Evolutionary conservation across 2,888 invertebrate species (phyloP).

Genomic region (Alloplasta piceator): DNA sequence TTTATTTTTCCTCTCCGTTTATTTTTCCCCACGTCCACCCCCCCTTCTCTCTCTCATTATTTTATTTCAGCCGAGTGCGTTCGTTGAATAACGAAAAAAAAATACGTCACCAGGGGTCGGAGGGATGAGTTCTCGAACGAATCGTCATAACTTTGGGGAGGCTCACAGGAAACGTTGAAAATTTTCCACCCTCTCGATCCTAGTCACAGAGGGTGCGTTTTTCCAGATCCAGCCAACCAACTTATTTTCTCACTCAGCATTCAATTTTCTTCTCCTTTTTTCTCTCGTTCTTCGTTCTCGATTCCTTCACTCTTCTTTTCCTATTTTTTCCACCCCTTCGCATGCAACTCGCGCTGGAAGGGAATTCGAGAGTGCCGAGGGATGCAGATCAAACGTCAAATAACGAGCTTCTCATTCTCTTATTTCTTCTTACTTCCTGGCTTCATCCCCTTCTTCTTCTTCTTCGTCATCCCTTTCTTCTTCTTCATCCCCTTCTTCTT

Average conservation of each 20-base stretch:
- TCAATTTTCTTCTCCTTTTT: slow-evolving; percentile 18
- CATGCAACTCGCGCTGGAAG: not conserved
- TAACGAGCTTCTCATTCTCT: slow-evolving; percentile 8
- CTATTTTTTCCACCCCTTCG: not conserved
- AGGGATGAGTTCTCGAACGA: too few relatives aligned
- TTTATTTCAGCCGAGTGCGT: slow-evolving; percentile 72
- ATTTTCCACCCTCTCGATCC: slow-evolving; percentile 21
- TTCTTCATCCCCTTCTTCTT: slow-evolving; percentile 30
- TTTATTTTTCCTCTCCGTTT: slow-evolving; percentile 3
- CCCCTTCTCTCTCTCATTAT: slow-evolving; percentile 69
- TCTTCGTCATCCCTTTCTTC: slow-evolving; percentile 15
- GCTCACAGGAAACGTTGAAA: not conserved
- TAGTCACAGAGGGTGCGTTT: slow-evolving; percentile 31
- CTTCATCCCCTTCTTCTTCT: slow-evolving; percentile 1
- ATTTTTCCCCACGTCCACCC: slow-evolving; percentile 11
- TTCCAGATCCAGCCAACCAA: slow-evolving; percentile 48
- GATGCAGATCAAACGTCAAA: slow-evolving; percentile 34
- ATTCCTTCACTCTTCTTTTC: slow-evolving; percentile 35
- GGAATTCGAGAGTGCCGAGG: slow-evolving; percentile 20
- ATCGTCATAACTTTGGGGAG: too few relatives aligned
- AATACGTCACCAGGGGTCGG: slow-evolving; percentile 25
- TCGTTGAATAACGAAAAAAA: slow-evolving; percentile 64
- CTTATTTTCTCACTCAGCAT: slow-evolving; percentile 40
- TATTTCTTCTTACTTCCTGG: not conserved
- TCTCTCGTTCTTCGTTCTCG: slow-evolving; percentile 11